Percentiles rank a stretch among this genome's conserved stretches.
Evolutionary conservation across 2,888 invertebrate genomes (phyloP).

Genomic region (Cephonodes hylas): DNA sequence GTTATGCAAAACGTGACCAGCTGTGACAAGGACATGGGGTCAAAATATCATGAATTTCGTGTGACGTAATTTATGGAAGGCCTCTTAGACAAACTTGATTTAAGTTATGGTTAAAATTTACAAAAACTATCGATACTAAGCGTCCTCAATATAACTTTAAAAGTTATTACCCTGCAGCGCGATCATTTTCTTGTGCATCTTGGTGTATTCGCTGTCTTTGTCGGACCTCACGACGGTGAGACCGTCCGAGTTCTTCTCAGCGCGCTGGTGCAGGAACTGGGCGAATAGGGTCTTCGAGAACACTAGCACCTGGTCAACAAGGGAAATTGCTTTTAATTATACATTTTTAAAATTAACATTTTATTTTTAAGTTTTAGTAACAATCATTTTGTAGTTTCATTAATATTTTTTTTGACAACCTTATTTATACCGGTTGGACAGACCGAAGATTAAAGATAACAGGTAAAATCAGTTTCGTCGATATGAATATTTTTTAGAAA

Average conservation of each 20-base stretch:
- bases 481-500: no score
- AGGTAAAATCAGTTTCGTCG: no score
- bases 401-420: no score
- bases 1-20: no score
- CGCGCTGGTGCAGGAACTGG: slow-evolving; percentile 87
- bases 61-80: no score
- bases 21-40: no score
- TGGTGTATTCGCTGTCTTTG: slow-evolving; percentile 76
- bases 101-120: background rate
- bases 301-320: slow-evolving; percentile 74
- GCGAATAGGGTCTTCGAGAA: slow-evolving; percentile 88
- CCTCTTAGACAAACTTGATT: no score
- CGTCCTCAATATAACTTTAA: background rate
- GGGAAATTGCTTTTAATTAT: background rate
- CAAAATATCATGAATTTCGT: no score
- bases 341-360: no score
- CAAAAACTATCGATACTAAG: background rate
- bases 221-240: slow-evolving; percentile 35
- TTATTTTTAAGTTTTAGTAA: no score
- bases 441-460: background rate
- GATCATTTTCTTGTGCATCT: slow-evolving; percentile 84
- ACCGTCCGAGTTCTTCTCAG: slow-evolving; percentile 81
- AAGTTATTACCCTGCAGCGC: slow-evolving; percentile 71
- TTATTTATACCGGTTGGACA: background rate
- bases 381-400: no score